A percentile compares a stretch with the other conserved stretches of the same genome.
Evolutionary conservation across 1,140 invertebrate species (phyloP).

Genomic region (Antheraea mylitta): DNA sequence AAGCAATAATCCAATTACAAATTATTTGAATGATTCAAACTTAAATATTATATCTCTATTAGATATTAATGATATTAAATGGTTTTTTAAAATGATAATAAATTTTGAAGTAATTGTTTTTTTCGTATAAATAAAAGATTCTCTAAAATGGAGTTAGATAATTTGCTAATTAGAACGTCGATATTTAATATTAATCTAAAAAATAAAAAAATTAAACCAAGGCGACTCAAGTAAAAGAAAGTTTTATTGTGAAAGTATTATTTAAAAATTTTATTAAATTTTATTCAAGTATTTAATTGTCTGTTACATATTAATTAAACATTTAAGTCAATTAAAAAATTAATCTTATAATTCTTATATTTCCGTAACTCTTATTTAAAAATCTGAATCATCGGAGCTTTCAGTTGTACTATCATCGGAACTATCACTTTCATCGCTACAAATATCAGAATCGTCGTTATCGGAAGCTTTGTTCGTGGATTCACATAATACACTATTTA

Average conservation of each 20-base stretch:
- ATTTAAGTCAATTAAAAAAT: conserved; percentile 6
- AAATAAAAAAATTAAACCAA: conserved; percentile 10
- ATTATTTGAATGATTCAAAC: conserved; percentile 15
- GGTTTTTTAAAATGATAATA: conserved; percentile 8
- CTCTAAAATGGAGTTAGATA: no score
- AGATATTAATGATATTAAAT: conserved; percentile 15
- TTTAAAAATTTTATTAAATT: conserved; percentile 7
- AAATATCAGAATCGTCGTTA: conserved; percentile 7
- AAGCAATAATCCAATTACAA: conserved; percentile 15
- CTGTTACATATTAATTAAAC: conserved; percentile 10
- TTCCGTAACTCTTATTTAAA: conserved; percentile 14
- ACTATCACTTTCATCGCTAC: conserved; percentile 9
- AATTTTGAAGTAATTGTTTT: no score
- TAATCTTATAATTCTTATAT: no score
- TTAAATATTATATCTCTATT: conserved; percentile 14
- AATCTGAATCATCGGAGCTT: conserved; percentile 12
- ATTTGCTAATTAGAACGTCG: no score
- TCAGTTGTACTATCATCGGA: conserved; percentile 9
- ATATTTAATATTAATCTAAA: conserved; percentile 9
- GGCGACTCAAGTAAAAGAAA: conserved; percentile 6
- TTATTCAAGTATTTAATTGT: conserved; percentile 7
- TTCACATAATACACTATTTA: no score
- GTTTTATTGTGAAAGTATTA: conserved; percentile 7
- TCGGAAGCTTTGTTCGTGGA: conserved; percentile 6
- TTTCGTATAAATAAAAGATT: no score